Evolutionary conservation across 2,797 vertebrate species (phyloP), one percentile per base, ranked within the genome.

Genomic region (Petrocephalus sullivani): DNA sequence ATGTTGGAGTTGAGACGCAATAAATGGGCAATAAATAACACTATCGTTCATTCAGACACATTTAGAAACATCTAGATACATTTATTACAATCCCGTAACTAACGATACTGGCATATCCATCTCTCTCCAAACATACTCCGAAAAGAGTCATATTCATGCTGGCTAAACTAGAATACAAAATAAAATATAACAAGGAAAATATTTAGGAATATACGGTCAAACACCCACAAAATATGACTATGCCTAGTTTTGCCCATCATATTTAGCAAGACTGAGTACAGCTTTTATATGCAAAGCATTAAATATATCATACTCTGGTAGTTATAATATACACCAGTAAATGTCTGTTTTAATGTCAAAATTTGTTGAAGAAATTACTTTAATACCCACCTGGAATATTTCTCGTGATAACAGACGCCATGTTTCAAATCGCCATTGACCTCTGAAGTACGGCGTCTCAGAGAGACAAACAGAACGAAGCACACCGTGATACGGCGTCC

Each of bases 351-450:
- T 67, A 67, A 67, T 33, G 64, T 33, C 28, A 67, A 12, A 4
- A 51, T n/a, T 16, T 37, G 4, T 19, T n/a, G 10, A 61, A 61
- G 37, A 51, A 1, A 28, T 54, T 21, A n/a, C 4, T 54, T 16
- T 53, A 41, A 82, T 88, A 94, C 93, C 28, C 64, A 96, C 96
- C 95, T 0, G 92, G 90, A 71, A 95, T 14, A 88, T 91, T 94
- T 90, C 94, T 94, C 7, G 87, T 83, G 85, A 96, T 0, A 89
- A 88, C 81, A 51, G 93, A 93, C 92, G 95, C 95, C 96, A 96
- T 96, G 51, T 94, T 96, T 92, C 2, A 2, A n/a, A 2, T 37
- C 56, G 64, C 12, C 86, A 19, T 57, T 16, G 88, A 83, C 82
- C 90, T 87, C 41, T 85, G n/a, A 89, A 46, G 88, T 91, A 93